Evolutionary conservation across 2,113 vertebrate genomes (phyloP), one percentile per base, ranked within the genome.

Genomic region (Tichodroma muraria): DNA sequence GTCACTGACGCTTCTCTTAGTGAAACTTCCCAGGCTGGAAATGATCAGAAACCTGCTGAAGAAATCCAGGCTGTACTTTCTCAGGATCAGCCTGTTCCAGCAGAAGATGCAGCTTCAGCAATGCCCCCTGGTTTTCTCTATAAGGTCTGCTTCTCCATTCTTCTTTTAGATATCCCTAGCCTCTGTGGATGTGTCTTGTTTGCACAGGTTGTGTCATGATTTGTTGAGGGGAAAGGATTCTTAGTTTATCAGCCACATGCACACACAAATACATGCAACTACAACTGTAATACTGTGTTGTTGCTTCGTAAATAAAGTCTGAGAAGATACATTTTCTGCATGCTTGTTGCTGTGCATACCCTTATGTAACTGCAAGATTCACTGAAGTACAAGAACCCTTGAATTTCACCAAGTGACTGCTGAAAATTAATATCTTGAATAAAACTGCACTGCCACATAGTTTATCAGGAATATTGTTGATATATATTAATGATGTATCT

Each of bases 101-200:
- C 79, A 54, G 88, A 96, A 38, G 97, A 96, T 2, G n/a, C 90
- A 22, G 30, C 78, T 28, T 96, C 94, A 7, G 96, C 82, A 3
- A 91, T 98, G 91, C 99, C 99, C 44, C 96, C 97, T 0, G 98
- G 98, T 80, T 99, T 98, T 79, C 97, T 99, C 53, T 99, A 97
- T 93, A 99, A 99, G 99, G 99, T 99, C 38, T 87, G 82, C 27
- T 65, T 63, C 22, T 77, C 85, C 35, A 7, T 80, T 95, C 38
- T 80, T 82, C 68, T 65, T 71, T 50, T 17, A 47, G 56, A 38
- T 45, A 52, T 28, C 42, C 17, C 10, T 56, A 17, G 13, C 24
- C 54, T 56, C 75, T 56, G 23, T 35, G 42, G 9, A 11, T 30
- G 7, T 77, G 21, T 90, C 47, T 45, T 56, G 44, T 53, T 56